Evolutionary conservation across 2,797 vertebrate species (phyloP).

Genomic region (Anguilla megastoma): DNA sequence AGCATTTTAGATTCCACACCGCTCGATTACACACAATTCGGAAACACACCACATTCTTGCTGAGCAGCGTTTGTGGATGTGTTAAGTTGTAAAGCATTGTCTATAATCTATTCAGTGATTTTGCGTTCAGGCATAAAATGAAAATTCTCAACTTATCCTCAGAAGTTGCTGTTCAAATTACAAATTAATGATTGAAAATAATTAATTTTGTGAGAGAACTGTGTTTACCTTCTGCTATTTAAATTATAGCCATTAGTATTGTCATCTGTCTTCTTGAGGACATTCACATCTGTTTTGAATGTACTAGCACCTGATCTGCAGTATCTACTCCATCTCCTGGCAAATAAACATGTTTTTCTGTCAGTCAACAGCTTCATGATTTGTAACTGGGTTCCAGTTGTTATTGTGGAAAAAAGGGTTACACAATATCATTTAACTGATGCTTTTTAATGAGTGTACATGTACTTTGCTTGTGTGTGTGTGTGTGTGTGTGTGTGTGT

Average conservation of each 20-base stretch:
- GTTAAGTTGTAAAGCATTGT: neutral
- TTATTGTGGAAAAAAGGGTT: neutral
- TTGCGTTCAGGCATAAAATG: neutral
- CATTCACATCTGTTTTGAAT: neutral
- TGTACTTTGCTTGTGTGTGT: neutral
- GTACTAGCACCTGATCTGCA: neutral
- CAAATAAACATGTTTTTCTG: neutral
- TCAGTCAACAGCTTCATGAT: neutral
- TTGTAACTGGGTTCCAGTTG: neutral
- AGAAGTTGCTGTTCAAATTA: neutral
- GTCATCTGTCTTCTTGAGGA: neutral
- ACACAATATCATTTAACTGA: neutral
- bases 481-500: neutral
- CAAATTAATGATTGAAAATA: neutral
- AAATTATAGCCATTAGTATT: neutral
- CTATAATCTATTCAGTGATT: neutral
- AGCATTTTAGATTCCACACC: constrained; percentile 6
- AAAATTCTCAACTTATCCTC: neutral
- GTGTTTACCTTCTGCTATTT: neutral
- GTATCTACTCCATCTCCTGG: neutral
- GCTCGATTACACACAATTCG: constrained; percentile 8
- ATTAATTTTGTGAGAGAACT: neutral
- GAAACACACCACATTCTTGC: neutral
- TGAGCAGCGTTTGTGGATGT: neutral
- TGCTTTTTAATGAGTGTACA: neutral